These are phyloP conservation scores for Neomorphus geoffroyi DNA, from an alignment of 2,797 vertebrate genomes.

Conservation along the genomic window DNA sequence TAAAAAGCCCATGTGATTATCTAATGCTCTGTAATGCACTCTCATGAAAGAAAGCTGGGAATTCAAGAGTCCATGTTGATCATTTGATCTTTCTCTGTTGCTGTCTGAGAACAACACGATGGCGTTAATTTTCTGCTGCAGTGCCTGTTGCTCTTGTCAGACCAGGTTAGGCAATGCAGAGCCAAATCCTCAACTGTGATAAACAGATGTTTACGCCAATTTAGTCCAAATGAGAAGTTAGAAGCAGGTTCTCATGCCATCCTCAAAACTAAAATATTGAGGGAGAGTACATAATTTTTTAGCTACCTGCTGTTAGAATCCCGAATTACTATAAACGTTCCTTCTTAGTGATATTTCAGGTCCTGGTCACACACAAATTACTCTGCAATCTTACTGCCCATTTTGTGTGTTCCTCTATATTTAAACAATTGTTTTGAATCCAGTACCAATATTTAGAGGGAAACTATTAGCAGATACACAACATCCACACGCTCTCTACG, in stretches of 20 bases:
- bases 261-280: background rate
- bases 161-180: background rate
- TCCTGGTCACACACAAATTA: background rate
- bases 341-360: background rate
- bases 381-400: background rate
- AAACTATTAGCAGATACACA: background rate
- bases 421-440: background rate
- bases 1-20: background rate
- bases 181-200: background rate
- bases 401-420: rapidly evolving
- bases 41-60: background rate
- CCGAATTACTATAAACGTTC: background rate
- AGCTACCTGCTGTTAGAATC: background rate
- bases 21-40: background rate
- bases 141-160: background rate
- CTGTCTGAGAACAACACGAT: background rate
- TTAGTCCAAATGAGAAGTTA: background rate
- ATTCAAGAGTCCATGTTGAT: background rate
- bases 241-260: background rate
- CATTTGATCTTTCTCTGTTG: background rate
- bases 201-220: background rate
- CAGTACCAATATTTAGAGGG: background rate
- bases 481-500: too few relatives aligned
- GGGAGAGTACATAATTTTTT: background rate
- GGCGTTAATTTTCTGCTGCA: background rate